Evolutionary conservation across 2,797 vertebrate species (phyloP).

Genomic region (Enoplosus armatus): DNA sequence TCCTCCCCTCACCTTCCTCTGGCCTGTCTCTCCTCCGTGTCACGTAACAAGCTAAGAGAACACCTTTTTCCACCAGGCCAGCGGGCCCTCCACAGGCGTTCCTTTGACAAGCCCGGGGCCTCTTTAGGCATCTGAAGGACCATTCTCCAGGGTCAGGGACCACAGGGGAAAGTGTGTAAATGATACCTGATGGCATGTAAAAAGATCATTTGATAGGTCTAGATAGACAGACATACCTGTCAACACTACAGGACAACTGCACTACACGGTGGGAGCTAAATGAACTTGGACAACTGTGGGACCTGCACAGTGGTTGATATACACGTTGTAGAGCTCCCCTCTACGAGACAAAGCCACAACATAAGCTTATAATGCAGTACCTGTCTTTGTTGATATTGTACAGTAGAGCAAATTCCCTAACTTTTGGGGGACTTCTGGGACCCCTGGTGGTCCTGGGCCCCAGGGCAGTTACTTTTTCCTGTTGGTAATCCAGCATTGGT

Average conservation of each 20-base stretch:
- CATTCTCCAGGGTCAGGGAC: slow-evolving; percentile 69
- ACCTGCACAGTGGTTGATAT: not conserved
- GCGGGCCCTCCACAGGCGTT: slow-evolving; percentile 63
- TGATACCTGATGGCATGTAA: slow-evolving; percentile 76
- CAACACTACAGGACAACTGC: slow-evolving; percentile 43
- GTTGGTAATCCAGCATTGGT: not conserved
- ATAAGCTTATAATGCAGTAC: not conserved
- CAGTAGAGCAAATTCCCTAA: not conserved
- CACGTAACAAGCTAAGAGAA: slow-evolving; percentile 74
- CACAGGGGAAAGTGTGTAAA: slow-evolving; percentile 74
- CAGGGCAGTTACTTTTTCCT: not conserved
- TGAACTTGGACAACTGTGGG: slow-evolving; percentile 14
- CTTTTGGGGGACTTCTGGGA: not conserved
- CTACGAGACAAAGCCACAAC: not conserved
- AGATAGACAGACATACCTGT: slow-evolving; percentile 50
- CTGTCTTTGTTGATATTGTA: not conserved
- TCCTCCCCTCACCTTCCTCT: slow-evolving; percentile 69
- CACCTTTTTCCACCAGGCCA: slow-evolving; percentile 70
- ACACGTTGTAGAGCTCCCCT: not conserved
- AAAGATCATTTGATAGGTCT: slow-evolving; percentile 66
- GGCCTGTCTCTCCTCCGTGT: slow-evolving; percentile 73
- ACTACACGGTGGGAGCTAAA: not conserved
- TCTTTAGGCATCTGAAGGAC: slow-evolving; percentile 64
- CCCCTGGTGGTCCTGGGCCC: not conserved
- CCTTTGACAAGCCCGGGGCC: slow-evolving; percentile 72